Base-by-base conservation (phyloP, 2,113 vertebrate species). In the Tragelaphus scriptus region DNA sequence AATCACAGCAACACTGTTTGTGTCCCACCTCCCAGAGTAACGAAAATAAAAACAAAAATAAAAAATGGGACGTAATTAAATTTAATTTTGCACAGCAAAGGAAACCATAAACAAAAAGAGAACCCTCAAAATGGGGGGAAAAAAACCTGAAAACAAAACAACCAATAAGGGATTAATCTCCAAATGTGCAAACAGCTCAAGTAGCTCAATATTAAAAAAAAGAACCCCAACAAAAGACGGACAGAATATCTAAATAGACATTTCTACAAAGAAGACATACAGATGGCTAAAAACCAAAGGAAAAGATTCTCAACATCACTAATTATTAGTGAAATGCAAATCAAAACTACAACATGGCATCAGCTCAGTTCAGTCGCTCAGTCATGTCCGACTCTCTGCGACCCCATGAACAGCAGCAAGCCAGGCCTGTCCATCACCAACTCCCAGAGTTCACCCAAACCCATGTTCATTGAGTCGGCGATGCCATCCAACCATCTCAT, bases 371-470 rank as follows among this genome's bases (percentile, higher is more conserved):
- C 61, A 32, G 30, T 65, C 3, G 13, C 13, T 30, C 13, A 63
- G 59, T 30, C 1, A 1, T 63, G 59, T 63, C 59, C 2, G 0
- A 30, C 13, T 61, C 26, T 61, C 28, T 28, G 59, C 0, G 12
- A 61, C 26, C 2, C 59, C 59, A 63, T 63, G 13, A 30, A 63
- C 59, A 0, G 6, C 28, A 63, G 5, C 12, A 63, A 1, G 5
- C 28, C 13, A 63, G 59, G 59, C 59, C 28, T 63, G 59, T 63
- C 28, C 59, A 63, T 63, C 28, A 63, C 59, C 59, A 63, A 30
- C 12, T 63, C 28, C 59, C 5, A 1, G 59, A 30, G 13, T 30
- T 28, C 13, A 63, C 28, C 59, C 59, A 63, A 63, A 63, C 59
- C 59, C 28, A 63, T 63, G 59, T 30, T 28, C 59, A 63, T 63